Evolutionary conservation across 2,888 invertebrate species (phyloP).

Genomic region (Sarcophaga rosellei): DNA sequence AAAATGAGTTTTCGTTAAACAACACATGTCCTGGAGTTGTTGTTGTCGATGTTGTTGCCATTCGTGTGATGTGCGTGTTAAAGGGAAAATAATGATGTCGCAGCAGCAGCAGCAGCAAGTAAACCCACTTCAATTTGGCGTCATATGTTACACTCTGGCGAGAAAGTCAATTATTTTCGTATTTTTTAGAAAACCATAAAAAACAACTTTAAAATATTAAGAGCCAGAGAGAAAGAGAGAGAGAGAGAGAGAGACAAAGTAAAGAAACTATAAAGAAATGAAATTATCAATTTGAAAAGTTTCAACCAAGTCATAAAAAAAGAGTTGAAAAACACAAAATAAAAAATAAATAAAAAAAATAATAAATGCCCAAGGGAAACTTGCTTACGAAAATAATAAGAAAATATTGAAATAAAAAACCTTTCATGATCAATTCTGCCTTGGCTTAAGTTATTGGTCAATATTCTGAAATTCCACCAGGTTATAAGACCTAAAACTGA

Average conservation of each 20-base stretch:
- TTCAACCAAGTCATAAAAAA: not conserved
- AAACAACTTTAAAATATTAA: slow-evolving; percentile 17
- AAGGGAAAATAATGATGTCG: slow-evolving; percentile 63
- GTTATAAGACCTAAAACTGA: too few species aligned
- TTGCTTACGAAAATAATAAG: not conserved
- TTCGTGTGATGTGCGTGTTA: slow-evolving; percentile 7
- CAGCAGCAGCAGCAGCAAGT: not conserved
- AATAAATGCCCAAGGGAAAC: not conserved
- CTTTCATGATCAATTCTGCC: not conserved
- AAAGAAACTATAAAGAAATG: not conserved
- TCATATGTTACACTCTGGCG: slow-evolving; percentile 45
- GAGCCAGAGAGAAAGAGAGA: not conserved
- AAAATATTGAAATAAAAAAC: not conserved
- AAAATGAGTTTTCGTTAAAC: slow-evolving; percentile 44
- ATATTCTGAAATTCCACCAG: too few species aligned
- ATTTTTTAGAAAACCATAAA: slow-evolving; percentile 28
- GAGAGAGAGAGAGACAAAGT: not conserved
- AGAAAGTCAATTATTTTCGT: slow-evolving; percentile 66
- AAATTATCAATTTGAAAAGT: not conserved
- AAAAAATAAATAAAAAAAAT: not conserved
- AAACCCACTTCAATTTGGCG: slow-evolving; percentile 18
- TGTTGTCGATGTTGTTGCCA: not conserved
- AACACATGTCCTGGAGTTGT: slow-evolving; percentile 52
- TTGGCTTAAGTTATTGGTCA: too few species aligned
- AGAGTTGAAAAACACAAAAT: not conserved